These are phyloP conservation scores for Schmidtea mediterranea DNA, from an alignment of 1,140 invertebrate species.

Conservation along the genomic window DNA sequence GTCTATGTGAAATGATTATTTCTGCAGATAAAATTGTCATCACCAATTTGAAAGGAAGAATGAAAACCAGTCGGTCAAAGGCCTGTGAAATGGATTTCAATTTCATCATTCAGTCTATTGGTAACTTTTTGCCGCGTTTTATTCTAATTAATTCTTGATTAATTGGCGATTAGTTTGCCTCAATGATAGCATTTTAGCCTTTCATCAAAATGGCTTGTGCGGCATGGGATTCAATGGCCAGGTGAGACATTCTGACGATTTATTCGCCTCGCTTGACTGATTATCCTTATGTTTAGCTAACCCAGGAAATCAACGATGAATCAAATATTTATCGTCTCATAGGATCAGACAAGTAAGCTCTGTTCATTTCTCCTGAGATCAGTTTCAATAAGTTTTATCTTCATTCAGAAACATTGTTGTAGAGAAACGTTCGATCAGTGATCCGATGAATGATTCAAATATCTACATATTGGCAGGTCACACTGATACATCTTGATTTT, in stretches of 20 bases:
- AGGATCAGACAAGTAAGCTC: neutral
- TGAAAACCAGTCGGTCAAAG: neutral
- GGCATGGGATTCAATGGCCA: slow-evolving; percentile 3
- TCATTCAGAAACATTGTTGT: neutral
- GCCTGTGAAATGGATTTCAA: slow-evolving; percentile 1
- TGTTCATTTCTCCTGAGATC: too few species aligned
- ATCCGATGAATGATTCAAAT: slow-evolving; percentile 4
- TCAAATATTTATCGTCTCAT: slow-evolving; percentile 1
- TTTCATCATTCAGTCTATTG: neutral
- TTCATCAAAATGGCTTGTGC: slow-evolving; percentile 3
- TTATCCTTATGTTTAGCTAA: neutral
- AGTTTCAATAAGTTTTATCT: too few species aligned
- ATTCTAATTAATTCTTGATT: too few species aligned
- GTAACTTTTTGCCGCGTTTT: neutral
- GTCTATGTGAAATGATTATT: too few species aligned
- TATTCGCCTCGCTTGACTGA: neutral
- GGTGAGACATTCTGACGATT: neutral
- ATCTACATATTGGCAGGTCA: neutral
- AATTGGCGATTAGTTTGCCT: slow-evolving; percentile 4
- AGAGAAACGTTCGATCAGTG: neutral
- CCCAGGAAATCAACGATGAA: neutral
- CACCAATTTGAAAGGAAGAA: neutral
- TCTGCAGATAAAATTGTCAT: neutral
- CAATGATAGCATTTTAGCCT: neutral
- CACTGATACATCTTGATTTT: too few species aligned